A percentile compares a stretch with the other conserved stretches of the same genome.
Conservation (phyloP, 2,113 vertebrate genomes). For the Xyrauchen texanus region DNA sequence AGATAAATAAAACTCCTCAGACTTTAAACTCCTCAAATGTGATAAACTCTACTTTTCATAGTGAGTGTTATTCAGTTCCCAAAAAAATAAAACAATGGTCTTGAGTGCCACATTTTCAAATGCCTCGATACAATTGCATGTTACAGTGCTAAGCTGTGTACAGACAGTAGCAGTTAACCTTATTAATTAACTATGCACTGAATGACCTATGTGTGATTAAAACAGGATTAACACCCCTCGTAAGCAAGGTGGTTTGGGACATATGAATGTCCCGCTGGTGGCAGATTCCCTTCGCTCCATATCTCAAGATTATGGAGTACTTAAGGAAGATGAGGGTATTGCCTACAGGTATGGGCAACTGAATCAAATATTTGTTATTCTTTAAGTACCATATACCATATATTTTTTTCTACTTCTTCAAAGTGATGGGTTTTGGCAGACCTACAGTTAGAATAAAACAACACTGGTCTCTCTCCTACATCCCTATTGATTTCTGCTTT, state of each 20-base stretch:
- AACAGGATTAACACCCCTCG: conserved; percentile 88
- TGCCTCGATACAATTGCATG: too few relatives aligned
- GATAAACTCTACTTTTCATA: too few relatives aligned
- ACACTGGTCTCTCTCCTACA: background rate
- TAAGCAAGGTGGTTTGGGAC: conserved; percentile 92
- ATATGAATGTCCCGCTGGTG: conserved; percentile 91
- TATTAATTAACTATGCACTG: background rate
- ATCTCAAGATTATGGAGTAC: conserved; percentile 88
- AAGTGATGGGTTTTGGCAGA: too few relatives aligned
- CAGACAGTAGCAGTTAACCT: too few relatives aligned
- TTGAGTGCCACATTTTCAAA: too few relatives aligned
- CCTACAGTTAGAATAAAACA: too few relatives aligned
- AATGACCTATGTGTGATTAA: conserved; percentile 15
- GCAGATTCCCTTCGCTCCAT: conserved; percentile 86
- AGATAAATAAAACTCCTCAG: background rate
- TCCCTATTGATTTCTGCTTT: background rate
- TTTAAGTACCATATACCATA: too few relatives aligned
- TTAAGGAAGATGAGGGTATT: conserved; percentile 95
- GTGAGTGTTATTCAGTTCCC: too few relatives aligned
- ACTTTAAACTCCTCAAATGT: too few relatives aligned
- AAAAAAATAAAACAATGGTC: too few relatives aligned
- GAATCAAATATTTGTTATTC: background rate
- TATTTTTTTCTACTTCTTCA: background rate
- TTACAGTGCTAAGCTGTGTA: too few relatives aligned
- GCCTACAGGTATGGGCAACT: conserved; percentile 84